phyloP scores from a whole-genome alignment of 2,113 vertebrate species.

The Otolemur garnettii region DNA sequence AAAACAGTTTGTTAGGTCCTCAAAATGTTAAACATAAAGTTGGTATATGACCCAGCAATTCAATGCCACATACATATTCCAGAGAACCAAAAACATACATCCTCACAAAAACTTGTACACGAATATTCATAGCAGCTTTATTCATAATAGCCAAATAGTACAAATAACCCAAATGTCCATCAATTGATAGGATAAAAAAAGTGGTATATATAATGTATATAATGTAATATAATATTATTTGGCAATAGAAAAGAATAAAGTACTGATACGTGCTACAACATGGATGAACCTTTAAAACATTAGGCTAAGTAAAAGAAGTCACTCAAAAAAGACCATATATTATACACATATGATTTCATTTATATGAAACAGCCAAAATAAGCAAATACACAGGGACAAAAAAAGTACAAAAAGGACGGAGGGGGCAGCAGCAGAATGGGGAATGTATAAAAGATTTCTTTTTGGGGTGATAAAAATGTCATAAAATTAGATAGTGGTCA shows the following conservation, averaged over 20 bases:
- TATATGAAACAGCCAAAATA: constrained; percentile 44
- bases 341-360: background rate
- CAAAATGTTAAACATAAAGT: constrained; percentile 61
- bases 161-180: constrained; percentile 20
- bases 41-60: background rate
- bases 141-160: constrained; percentile 25
- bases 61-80: constrained; percentile 12
- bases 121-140: background rate
- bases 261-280: background rate
- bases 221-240: background rate
- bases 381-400: constrained; percentile 42
- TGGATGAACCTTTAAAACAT: constrained; percentile 42
- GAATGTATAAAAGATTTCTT: background rate
- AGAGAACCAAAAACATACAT: constrained; percentile 31
- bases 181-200: constrained; percentile 18
- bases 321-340: constrained; percentile 34
- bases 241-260: constrained; percentile 50
- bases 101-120: constrained; percentile 18
- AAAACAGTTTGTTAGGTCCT: constrained; percentile 27
- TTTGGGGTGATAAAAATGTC: background rate
- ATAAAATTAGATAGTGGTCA: constrained; percentile 22
- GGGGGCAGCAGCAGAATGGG: background rate
- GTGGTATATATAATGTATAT: background rate
- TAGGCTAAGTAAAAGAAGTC: constrained; percentile 28
- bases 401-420: constrained; percentile 3